Base-by-base conservation (phyloP, 2,113 vertebrate species). In the Otolemur garnettii region DNA sequence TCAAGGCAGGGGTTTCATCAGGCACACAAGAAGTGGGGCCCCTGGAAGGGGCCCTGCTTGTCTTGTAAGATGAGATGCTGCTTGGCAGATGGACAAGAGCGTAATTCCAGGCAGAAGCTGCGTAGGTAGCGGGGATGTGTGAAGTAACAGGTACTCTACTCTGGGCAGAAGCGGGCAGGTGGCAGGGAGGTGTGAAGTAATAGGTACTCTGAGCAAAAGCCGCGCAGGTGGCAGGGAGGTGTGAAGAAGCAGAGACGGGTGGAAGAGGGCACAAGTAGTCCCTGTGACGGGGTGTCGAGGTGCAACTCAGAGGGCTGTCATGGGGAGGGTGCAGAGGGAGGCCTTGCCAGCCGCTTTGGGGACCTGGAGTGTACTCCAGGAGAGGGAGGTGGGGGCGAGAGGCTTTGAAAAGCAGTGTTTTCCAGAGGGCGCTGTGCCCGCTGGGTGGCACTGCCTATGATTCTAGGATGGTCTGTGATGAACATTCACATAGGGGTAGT, bases 301-400 rank as follows among this genome's bases (percentile, higher is more conserved):
- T 4, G 28, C 59, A 24, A 17, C 19, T 14, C 0, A 0, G 26
- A 22, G 24, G 4, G 64, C 30, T 57, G 33, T 35, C 60, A 3
- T 18, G 30, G 68, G 87, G 35, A 60, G 26, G 2, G 0, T 1
- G 14, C 42, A 55, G 1, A 45, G 21, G 50, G 38, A 62, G 66
- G 68, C 26, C 21, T 22, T 4, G 55, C 30, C 0, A 0, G 4
- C n/a, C 55, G 2, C 26, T 21, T 28, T 0, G 0, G 38, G 28
- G 21, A 57, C 79, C 96, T 4, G 95, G 88, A 62, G 0, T 94
- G 97, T 91, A 79, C 66, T 59, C 92, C 42, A 77, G 59, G 95
- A 94, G 90, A 81, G 79, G 0, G 0, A 4, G 26, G 45, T 84
- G 66, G 62, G 71, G 86, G 94, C 0, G 0, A 1, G 87, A 90